Percentiles rank a stretch among this genome's conserved stretches.
phyloP scores from a whole-genome alignment of 2,797 vertebrate species.

The Neomorphus geoffroyi region DNA sequence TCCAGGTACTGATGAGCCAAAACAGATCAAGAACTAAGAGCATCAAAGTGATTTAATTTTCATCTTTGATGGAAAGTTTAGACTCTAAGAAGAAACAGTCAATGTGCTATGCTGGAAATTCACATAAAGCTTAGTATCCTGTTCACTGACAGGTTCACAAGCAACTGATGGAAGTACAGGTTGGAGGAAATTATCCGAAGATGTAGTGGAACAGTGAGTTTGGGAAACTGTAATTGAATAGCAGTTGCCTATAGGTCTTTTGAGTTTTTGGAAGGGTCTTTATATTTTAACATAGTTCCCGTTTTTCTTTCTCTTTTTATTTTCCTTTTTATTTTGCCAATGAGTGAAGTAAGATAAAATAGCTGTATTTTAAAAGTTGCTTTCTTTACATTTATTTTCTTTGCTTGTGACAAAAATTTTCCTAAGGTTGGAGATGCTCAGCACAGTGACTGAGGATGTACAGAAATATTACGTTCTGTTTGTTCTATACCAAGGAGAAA shows the following conservation, averaged over 20 bases:
- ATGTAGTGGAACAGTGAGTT: not conserved
- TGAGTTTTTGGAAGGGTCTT: not conserved
- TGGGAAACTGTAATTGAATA: not conserved
- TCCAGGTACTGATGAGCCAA: not conserved
- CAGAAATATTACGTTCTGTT: not conserved
- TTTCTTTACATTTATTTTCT: not conserved
- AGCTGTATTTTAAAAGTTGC: not conserved
- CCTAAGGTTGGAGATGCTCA: not conserved
- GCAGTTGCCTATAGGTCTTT: not conserved
- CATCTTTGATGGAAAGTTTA: not conserved
- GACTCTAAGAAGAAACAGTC: not conserved
- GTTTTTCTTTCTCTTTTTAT: not conserved
- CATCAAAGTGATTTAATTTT: not conserved
- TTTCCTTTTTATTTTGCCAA: not conserved
- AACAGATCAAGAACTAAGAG: not conserved
- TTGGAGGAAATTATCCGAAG: not conserved
- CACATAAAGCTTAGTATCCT: not conserved
- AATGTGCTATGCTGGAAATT: not conserved
- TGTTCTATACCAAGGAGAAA: not conserved
- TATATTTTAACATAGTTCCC: not conserved
- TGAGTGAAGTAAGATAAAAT: not conserved
- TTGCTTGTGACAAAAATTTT: not conserved
- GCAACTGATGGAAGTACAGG: not conserved
- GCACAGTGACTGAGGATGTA: not conserved
- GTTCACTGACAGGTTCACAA: not conserved